Percentiles rank a stretch among this genome's conserved stretches.
Conservation (phyloP, 2,113 vertebrate species). For the Marcusenius ussheri region DNA sequence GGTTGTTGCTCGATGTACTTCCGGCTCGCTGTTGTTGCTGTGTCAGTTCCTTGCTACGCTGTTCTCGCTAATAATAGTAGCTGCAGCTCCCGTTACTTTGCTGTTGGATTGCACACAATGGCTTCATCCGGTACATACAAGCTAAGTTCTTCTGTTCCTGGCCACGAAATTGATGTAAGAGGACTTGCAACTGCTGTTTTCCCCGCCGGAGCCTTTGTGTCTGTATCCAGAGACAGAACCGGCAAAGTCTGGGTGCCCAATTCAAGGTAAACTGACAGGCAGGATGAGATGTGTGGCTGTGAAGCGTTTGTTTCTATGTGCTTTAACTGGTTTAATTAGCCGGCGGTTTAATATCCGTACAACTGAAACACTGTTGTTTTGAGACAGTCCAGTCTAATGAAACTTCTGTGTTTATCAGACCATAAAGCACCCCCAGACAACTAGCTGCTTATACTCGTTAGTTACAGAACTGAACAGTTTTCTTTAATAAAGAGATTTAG, state of each 20-base stretch:
- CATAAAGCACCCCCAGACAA: background rate
- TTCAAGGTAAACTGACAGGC: slow-evolving; percentile 64
- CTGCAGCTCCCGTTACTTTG: slow-evolving; percentile 15
- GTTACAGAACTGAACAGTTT: background rate
- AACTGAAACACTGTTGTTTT: background rate
- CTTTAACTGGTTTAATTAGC: background rate
- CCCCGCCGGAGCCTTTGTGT: slow-evolving; percentile 78
- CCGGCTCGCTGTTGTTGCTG: slow-evolving; percentile 15
- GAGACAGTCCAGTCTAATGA: background rate
- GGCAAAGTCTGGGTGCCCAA: slow-evolving; percentile 84
- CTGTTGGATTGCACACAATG: slow-evolving; percentile 44
- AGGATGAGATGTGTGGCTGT: background rate
- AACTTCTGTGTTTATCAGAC: background rate
- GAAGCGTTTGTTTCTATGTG: background rate
- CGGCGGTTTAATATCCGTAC: background rate
- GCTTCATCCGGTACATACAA: slow-evolving; percentile 64
- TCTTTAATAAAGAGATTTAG: background rate
- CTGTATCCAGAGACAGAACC: slow-evolving; percentile 87
- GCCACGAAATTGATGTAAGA: slow-evolving; percentile 86
- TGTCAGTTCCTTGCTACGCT: slow-evolving; percentile 22
- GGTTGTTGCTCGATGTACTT: slow-evolving; percentile 9
- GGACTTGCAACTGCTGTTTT: slow-evolving; percentile 67
- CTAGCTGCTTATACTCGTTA: background rate
- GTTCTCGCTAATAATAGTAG: slow-evolving; percentile 44
- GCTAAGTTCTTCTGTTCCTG: slow-evolving; percentile 79